These are phyloP conservation scores for Odobenus rosmarus DNA, from an alignment of 2,113 vertebrate genomes.

Conservation along the genomic window DNA sequence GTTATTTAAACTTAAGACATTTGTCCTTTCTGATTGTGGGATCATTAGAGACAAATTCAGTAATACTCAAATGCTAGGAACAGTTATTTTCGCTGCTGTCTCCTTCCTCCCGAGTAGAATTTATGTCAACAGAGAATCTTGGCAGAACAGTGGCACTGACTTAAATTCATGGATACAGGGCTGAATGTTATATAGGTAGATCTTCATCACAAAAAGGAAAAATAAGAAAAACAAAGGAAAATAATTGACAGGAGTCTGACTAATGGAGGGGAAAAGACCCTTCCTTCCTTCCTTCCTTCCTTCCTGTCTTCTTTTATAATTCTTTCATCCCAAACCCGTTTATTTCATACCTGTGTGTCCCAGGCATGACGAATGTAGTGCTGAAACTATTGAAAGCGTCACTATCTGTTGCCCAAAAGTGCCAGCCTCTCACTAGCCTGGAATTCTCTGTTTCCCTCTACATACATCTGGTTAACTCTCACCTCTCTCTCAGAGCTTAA, in stretches of 20 bases:
- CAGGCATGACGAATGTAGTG: not conserved
- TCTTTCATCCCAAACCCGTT: not conserved
- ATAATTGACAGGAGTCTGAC: not conserved
- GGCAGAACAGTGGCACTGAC: not conserved
- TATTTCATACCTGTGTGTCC: not conserved
- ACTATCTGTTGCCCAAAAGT: not conserved
- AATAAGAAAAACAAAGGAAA: slow-evolving; percentile 21
- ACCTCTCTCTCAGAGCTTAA: not conserved
- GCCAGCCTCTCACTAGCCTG: not conserved
- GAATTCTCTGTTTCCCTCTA: not conserved
- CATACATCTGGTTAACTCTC: not conserved
- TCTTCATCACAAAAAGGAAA: slow-evolving; percentile 17
- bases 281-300: not conserved
- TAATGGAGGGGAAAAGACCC: not conserved
- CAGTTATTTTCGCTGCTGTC: not conserved
- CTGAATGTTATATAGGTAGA: not conserved
- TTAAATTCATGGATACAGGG: not conserved
- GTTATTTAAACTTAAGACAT: slow-evolving; percentile 6
- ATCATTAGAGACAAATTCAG: not conserved
- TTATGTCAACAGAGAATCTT: slow-evolving; percentile 8
- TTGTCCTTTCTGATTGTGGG: not conserved
- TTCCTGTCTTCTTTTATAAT: not conserved
- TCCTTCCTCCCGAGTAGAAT: not conserved
- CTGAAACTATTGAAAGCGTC: not conserved
- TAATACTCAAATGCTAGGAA: not conserved